These are phyloP conservation scores for Andrena camellia DNA, from an alignment of 2,888 invertebrate species.

Conservation along the genomic window DNA sequence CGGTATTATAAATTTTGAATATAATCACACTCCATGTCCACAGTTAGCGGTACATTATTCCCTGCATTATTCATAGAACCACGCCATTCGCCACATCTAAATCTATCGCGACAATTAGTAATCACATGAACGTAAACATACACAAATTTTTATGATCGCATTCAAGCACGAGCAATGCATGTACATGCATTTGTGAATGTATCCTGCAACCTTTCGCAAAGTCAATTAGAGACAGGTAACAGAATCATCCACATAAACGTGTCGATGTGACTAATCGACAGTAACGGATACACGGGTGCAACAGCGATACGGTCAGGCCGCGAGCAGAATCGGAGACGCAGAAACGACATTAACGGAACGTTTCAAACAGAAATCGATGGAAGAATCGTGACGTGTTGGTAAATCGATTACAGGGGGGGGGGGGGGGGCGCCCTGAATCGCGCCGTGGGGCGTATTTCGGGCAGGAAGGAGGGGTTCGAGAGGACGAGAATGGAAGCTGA, in stretches of 20 bases:
- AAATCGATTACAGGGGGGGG: conserved; percentile 62
- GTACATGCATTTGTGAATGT: too few relatives aligned
- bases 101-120: too few relatives aligned
- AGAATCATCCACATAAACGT: conserved; percentile 2
- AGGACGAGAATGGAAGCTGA: conserved; percentile 69
- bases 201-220: too few relatives aligned
- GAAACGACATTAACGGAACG: not conserved
- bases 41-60: too few relatives aligned
- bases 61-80: too few relatives aligned
- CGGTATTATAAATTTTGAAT: too few relatives aligned
- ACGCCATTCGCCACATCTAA: too few relatives aligned
- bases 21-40: too few relatives aligned
- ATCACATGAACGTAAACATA: too few relatives aligned
- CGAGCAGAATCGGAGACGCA: not conserved
- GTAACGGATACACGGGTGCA: conserved; percentile 7
- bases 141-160: too few relatives aligned
- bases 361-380: conserved; percentile 47
- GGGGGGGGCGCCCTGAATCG: conserved; percentile 42
- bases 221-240: not conserved
- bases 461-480: not conserved
- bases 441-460: conserved; percentile 58
- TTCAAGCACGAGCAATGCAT: too few relatives aligned
- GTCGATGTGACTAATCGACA: not conserved
- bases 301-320: not conserved
- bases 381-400: conserved; percentile 56